Evolutionary conservation across 30 jellyfish, hydroid and myxozoan genomes (phyloP).

Genomic region (Mastigias papua): DNA sequence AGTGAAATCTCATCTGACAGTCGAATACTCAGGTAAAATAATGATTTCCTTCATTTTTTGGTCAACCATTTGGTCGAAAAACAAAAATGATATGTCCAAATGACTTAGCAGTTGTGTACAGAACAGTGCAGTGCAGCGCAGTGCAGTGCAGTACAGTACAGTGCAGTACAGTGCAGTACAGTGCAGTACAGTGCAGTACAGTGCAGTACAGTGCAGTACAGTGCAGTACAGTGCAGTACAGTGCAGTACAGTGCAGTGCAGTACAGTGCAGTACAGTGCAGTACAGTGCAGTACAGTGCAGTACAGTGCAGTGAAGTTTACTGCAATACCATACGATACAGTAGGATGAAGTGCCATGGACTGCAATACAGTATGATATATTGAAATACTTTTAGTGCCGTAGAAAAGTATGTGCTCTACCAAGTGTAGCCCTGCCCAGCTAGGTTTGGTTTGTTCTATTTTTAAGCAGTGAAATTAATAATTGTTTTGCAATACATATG

Average conservation of each 20-base stretch:
- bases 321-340: not conserved
- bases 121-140: not conserved
- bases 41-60: too few relatives aligned
- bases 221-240: not conserved
- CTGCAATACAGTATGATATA: not conserved
- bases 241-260: not conserved
- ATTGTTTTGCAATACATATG: too few relatives aligned
- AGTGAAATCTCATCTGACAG: conserved; percentile 28
- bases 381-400: too few relatives aligned
- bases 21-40: conserved; percentile 81
- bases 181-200: not conserved
- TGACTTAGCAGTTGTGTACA: not conserved
- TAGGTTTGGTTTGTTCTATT: too few relatives aligned
- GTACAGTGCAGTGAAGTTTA: not conserved
- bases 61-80: too few relatives aligned
- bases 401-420: too few relatives aligned
- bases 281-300: not conserved
- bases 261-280: not conserved
- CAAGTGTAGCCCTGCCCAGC: too few relatives aligned
- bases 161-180: not conserved
- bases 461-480: too few relatives aligned
- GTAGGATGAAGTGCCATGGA: not conserved
- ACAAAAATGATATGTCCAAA: too few relatives aligned
- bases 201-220: not conserved
- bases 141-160: not conserved